Base-by-base conservation (phyloP, 2,888 invertebrate species). In the Tupiocoris notatus region DNA sequence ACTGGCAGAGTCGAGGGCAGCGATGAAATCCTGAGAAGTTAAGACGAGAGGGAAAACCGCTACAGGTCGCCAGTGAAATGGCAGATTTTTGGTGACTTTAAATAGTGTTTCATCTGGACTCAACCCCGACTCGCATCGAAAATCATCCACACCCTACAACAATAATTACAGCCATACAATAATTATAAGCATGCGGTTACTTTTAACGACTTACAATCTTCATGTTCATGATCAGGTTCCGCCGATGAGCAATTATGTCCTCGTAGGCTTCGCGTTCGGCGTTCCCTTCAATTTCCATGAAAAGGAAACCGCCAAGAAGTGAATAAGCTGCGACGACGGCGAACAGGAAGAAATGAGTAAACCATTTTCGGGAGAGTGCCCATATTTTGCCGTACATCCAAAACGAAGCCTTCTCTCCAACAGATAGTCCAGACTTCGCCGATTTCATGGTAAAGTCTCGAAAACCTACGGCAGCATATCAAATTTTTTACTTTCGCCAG, bases 331-430 rank as follows among this genome's bases (percentile, higher is more conserved):
- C 85, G 78, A 96, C 88, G 81, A 95, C 89, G 81, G 92, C 83
- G 81, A 92, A 88, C 81, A 96, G 87, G 84, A 94, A 94, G 78
- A 94, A 89, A 84, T 95, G 95, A 57, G 95, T 95, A 83, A 95
- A 94, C 94, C 95, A 95, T 82, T 88, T 89, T 82, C 89, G 90
- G 1, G 94, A 94, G 86, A 90, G 89, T 75, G 88, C 85, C 82
- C 91, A 89, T 79, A 94, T 86, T 86, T 91, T 93, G 79, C 90
- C 90, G 83, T 93, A 93, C 78, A 92, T 85, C 88, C 92, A 92
- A 81, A 90, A 91, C 0, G 92, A 92, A 77, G 89, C 88, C 83
- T 92, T 93, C 84, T 94, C 94, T 77, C 94, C 94, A 56, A 90
- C 89, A 84, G 93, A 93, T 79, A 94, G 85, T 22, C 94, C 94